Evolutionary conservation across 2,113 vertebrate genomes (phyloP).

Genomic region (Ivindomyrus marchei): DNA sequence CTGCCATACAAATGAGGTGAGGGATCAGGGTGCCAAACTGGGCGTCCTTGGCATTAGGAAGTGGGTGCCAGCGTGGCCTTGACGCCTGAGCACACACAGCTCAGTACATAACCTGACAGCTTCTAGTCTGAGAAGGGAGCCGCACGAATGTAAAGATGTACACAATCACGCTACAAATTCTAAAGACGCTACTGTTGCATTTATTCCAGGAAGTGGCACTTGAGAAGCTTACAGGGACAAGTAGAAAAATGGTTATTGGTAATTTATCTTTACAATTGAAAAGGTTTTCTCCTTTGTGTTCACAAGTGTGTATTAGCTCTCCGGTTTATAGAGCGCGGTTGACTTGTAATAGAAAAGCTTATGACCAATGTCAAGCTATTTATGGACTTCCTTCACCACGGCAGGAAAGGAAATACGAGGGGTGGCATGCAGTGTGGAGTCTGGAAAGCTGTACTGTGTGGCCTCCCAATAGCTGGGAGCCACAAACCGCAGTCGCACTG

Average conservation of each 20-base stretch:
- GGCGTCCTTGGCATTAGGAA: not conserved
- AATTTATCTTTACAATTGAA: not conserved
- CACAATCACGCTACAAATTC: not conserved
- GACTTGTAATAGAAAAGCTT: conserved; percentile 1
- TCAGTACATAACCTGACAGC: not conserved
- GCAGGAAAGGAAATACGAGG: not conserved
- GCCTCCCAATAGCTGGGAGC: not conserved
- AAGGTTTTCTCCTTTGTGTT: not conserved
- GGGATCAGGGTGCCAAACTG: not conserved
- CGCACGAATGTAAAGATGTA: not conserved
- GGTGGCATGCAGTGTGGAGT: not conserved
- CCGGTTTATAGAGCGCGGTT: not conserved
- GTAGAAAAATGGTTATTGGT: not conserved
- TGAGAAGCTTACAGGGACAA: not conserved
- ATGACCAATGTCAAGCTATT: not conserved
- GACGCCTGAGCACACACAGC: not conserved
- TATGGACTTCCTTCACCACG: not conserved
- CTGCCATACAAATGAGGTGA: not conserved
- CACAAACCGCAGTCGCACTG: not conserved
- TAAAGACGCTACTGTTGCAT: not conserved
- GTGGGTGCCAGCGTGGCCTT: not conserved
- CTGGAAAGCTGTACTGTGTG: not conserved
- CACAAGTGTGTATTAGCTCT: not conserved
- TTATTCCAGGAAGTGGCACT: not conserved
- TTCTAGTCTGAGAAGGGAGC: not conserved